Evolutionary conservation across 2,797 vertebrate genomes (phyloP), one percentile per base, ranked within the genome.

Genomic region (Microctenopoma stevenorrisi): DNA sequence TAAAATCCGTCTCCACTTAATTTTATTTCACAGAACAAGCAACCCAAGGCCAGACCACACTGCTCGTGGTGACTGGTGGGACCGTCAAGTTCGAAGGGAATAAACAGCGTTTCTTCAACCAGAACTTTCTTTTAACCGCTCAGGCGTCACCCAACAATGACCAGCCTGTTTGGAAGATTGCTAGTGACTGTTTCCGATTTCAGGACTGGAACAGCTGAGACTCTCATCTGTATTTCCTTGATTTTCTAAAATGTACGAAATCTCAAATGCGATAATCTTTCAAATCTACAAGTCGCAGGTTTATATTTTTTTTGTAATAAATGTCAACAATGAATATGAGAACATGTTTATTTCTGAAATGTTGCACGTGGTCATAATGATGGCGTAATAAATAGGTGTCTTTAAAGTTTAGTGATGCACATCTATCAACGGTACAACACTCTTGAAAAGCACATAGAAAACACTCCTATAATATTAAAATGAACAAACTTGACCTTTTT

Each of bases 151-250:
- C 95, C 5, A 93, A 92, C 89, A 97, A 91, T 40, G 96, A 96
- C 0, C 94, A 94, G 82, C 94, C 94, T 0, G 97, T 99, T 61
- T 99, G 98, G 97, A 99, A 98, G 91, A 98, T 99, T 1, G 96
- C 96, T 5, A 98, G 96, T 55, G 97, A 99, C 81, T 98, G 97
- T 90, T 98, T 99, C 91, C 94, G 96, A 71, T 99, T 99, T 84
- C 98, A 99, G 67, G 96, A 99, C 85, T 98, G 96, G 96, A 93
- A 94, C 60, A 96, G 81, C 83, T 95, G 83, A 95, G 42, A 25
- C 43, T 64, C 7, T 26, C 11, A 3, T 35, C 37, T 33, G 5
- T 1, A 3, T 15, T 42, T 22, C n/a, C 7, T 44, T n/a, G 10
- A 7, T 7, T 25, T n/a, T 28, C n/a, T 5, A 1, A 5, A 7